Evolutionary conservation across 1,140 invertebrate species (phyloP), one percentile per base, ranked within the genome.

Genomic region (Sarcophaga bullata): DNA sequence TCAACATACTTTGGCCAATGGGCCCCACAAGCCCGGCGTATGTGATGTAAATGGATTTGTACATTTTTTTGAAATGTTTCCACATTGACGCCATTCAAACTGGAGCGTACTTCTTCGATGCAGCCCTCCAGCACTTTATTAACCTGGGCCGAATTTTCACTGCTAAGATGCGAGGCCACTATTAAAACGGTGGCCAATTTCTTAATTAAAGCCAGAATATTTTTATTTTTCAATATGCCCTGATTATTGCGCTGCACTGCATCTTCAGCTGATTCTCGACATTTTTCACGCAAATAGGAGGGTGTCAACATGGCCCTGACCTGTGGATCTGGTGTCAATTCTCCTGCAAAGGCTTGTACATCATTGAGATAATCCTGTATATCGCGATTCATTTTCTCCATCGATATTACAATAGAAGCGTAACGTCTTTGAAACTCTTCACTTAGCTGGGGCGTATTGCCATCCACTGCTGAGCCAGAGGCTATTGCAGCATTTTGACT

Each of bases 121-220:
- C 97, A 97, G 49, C 97, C 97, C 92, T 98, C 95, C 13, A 99
- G 91, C 48, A 98, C 96, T 91, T 97, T 96, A 81, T 98, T 91
- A 90, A 98, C 97, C 91, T 98, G 97, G 6, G 95, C 94, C 89
- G 98, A 96, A 13, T 86, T 85, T 72, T 95, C 96, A 91, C 97
- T 96, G 10, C 96, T 95, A 83, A 99, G 92, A 90, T 94, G 97
- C 94, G 97, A 98, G 0, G 98, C 95, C 92, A 98, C 97, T 62
- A 98, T 91, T 93, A 99, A 95, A 48, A 99, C 91, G 0, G 97
- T 97, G 25, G 97, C 96, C 25, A 99, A 92, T 90, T 97, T 95
- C 73, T 95, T 95, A 8, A 99, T 95, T 68, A 98, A 91, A 84
- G 95, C 93, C 73, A 97, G 91, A 88, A 96, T 92, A 49, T 91